Evolutionary conservation across 2,888 invertebrate species (phyloP).

Genomic region (Deladenus siricidicola): DNA sequence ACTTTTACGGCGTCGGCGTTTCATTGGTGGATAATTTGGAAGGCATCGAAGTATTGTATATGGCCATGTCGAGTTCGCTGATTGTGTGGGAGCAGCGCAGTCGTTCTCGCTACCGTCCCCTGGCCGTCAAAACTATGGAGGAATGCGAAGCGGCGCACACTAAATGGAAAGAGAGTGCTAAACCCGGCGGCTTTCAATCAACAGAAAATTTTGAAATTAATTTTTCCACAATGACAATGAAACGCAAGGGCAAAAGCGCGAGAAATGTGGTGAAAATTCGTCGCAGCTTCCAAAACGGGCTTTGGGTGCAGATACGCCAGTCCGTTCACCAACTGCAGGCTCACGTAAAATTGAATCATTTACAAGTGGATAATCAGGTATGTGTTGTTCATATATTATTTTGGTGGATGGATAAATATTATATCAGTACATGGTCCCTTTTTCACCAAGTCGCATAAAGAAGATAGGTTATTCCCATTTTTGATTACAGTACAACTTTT

Average conservation of each 20-base stretch:
- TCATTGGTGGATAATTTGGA: conserved; percentile 72
- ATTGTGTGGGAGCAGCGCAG: neutral
- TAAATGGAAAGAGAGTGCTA: neutral
- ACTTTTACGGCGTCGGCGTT: conserved; percentile 32
- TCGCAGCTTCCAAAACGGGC: conserved; percentile 38
- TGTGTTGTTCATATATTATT: too few species aligned
- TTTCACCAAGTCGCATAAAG: too few species aligned
- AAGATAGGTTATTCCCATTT: too few species aligned
- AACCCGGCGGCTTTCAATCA: neutral
- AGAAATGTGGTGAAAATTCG: neutral
- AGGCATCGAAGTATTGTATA: conserved; percentile 45
- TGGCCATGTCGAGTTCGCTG: conserved; percentile 32
- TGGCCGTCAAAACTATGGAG: neutral
- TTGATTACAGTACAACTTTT: too few species aligned
- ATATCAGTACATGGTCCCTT: too few species aligned
- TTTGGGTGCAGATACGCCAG: conserved; percentile 78
- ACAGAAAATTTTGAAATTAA: neutral
- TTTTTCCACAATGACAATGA: neutral
- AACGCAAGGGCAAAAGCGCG: neutral
- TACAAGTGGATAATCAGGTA: conserved; percentile 82
- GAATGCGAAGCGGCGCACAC: neutral
- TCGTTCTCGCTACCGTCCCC: neutral
- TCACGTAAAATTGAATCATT: conserved; percentile 75
- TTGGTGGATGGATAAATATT: too few species aligned
- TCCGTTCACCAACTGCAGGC: conserved; percentile 79